A percentile compares a stretch with the other conserved stretches of the same genome.
Conservation (phyloP, 2,113 vertebrate species). For the Tachycineta bicolor region DNA sequence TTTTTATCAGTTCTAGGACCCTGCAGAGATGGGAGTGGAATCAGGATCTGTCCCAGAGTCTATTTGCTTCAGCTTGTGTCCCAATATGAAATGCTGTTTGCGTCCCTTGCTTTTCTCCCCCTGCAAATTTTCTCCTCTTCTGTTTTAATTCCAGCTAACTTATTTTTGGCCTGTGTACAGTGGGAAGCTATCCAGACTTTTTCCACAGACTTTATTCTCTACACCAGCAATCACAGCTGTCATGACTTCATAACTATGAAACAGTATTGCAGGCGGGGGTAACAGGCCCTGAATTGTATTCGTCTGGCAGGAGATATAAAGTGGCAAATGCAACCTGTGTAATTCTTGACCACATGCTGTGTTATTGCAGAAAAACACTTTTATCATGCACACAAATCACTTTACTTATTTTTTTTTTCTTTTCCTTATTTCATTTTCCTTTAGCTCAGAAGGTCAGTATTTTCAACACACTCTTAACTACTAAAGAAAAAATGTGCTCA, state of each 20-base stretch:
- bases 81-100: accelerated
- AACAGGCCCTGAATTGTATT: conserved; percentile 74
- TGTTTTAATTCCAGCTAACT: background rate
- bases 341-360: conserved; percentile 47
- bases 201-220: conserved; percentile 27
- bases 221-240: conserved; percentile 63
- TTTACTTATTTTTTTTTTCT: background rate
- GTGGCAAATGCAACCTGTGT: conserved; percentile 55
- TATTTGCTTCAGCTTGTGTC: background rate
- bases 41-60: background rate
- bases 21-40: background rate
- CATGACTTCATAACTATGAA: conserved; percentile 77
- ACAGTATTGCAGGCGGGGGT: conserved; percentile 10
- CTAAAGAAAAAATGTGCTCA: background rate
- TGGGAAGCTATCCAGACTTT: conserved; percentile 45
- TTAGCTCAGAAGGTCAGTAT: conserved; percentile 2
- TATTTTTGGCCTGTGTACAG: conserved; percentile 40
- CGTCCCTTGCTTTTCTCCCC: background rate
- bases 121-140: background rate
- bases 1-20: background rate
- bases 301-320: conserved; percentile 45
- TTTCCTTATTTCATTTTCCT: background rate
- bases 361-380: conserved; percentile 55
- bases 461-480: background rate
- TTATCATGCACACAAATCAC: conserved; percentile 44